Conservation (phyloP, 2,797 vertebrate genomes). For the Phaenicophaeus curvirostris region DNA sequence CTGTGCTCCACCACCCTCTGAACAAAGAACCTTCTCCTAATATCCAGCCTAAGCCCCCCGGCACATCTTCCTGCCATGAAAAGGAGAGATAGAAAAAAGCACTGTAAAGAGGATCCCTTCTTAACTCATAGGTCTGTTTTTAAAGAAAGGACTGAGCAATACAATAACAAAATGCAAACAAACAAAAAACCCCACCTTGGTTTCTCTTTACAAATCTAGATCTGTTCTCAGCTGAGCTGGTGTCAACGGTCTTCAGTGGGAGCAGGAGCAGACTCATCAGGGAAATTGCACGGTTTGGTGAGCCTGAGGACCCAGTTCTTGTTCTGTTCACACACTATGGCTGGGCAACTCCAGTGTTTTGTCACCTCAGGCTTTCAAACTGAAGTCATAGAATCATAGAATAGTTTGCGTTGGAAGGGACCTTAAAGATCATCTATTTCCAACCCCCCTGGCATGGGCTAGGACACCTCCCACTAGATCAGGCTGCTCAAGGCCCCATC, state of each 20-base stretch:
- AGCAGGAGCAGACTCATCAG: neutral
- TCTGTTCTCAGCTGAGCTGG: neutral
- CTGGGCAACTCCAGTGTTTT: neutral
- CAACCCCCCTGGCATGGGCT: too few species aligned
- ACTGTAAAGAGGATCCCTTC: neutral
- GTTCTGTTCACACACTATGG: neutral
- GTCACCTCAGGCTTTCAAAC: neutral
- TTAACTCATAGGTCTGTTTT: neutral
- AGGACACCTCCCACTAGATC: too few species aligned
- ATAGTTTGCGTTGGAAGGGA: too few species aligned
- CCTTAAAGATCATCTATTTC: too few species aligned
- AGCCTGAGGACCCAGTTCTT: neutral
- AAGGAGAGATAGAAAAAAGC: neutral
- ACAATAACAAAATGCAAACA: neutral
- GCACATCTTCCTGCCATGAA: too few species aligned
- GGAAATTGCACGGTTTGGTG: neutral
- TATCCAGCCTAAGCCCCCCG: too few species aligned
- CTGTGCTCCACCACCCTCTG: too few species aligned
- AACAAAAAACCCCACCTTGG: fast-evolving
- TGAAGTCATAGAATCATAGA: too few species aligned
- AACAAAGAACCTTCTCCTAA: too few species aligned
- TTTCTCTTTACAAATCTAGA: neutral
- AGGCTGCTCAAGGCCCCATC: too few species aligned
- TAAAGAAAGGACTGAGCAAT: neutral
- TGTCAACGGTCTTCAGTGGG: neutral